phyloP scores from a whole-genome alignment of 2,888 invertebrate genomes.

The Tridacna gigas region DNA sequence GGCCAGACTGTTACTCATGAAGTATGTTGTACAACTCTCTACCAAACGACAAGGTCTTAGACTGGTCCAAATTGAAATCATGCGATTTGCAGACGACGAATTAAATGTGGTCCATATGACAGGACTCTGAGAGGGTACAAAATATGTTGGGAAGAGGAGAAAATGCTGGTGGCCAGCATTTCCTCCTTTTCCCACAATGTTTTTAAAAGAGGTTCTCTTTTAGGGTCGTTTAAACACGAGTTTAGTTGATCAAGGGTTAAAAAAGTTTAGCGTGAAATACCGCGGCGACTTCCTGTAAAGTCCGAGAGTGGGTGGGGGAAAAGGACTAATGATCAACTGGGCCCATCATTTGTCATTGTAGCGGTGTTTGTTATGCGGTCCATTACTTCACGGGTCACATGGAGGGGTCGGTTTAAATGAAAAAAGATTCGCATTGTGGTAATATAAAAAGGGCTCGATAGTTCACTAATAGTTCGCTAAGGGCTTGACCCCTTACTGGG shows the following conservation, averaged over 20 bases:
- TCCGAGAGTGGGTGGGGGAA: conserved; percentile 47
- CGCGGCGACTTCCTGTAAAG: conserved; percentile 61
- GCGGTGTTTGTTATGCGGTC: conserved; percentile 33
- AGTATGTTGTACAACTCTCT: no score
- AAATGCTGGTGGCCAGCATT: no score
- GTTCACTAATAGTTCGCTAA: conserved; percentile 29
- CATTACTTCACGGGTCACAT: conserved; percentile 55
- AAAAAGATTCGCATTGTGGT: conserved; percentile 13
- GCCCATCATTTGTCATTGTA: conserved; percentile 35
- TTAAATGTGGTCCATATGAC: no score
- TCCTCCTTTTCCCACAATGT: no score
- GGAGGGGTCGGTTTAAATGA: conserved; percentile 17
- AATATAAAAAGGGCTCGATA: conserved; percentile 17
- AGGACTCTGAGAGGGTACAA: no score
- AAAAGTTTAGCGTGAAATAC: conserved; percentile 65
- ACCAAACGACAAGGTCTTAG: no score
- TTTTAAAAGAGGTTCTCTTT: no score
- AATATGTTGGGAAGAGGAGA: no score
- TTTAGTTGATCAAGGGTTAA: conserved; percentile 18
- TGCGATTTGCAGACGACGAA: no score
- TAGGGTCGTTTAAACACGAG: no score
- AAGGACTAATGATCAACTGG: conserved; percentile 59
- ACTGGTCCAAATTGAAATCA: no score
- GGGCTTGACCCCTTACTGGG: conserved; percentile 24
- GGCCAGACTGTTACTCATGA: no score